Conservation (phyloP, 2,888 invertebrate genomes). For the Clitarchus hookeri region DNA sequence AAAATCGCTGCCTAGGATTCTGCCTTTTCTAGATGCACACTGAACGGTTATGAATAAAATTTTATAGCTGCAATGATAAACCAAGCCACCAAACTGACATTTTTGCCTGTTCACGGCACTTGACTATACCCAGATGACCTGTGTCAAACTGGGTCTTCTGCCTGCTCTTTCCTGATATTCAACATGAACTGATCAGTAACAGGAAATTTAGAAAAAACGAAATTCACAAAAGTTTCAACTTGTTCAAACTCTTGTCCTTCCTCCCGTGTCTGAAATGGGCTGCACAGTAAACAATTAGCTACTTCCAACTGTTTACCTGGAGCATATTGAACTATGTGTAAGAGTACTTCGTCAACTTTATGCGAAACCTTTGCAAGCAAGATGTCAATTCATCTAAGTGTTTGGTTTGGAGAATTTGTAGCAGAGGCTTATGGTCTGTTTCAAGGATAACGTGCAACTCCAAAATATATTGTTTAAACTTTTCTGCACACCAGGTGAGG, state of each 20-base stretch:
- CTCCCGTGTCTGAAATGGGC: slow-evolving; percentile 27
- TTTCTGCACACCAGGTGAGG: neutral
- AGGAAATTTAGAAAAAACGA: neutral
- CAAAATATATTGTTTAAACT: neutral
- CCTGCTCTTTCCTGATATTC: slow-evolving; percentile 31
- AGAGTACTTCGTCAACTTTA: slow-evolving; percentile 43
- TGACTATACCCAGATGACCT: slow-evolving; percentile 46
- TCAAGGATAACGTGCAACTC: slow-evolving; percentile 6
- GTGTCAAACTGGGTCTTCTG: no score
- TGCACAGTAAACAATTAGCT: slow-evolving; percentile 43
- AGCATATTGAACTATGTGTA: slow-evolving; percentile 40
- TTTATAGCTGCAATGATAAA: slow-evolving; percentile 37
- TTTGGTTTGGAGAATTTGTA: slow-evolving; percentile 34
- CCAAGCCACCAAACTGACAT: slow-evolving; percentile 46
- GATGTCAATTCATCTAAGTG: slow-evolving; percentile 34
- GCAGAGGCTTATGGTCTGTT: slow-evolving; percentile 35
- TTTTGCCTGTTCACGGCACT: slow-evolving; percentile 43
- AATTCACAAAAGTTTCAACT: neutral
- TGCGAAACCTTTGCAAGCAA: slow-evolving; percentile 38
- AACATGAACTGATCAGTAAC: neutral
- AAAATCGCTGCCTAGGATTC: slow-evolving; percentile 36
- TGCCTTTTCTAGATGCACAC: slow-evolving; percentile 37
- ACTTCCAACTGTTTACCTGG: slow-evolving; percentile 41
- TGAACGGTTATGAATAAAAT: slow-evolving; percentile 39
- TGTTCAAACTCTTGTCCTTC: neutral